Conservation (phyloP, 2,797 vertebrate species). For the Melopsittacus undulatus region DNA sequence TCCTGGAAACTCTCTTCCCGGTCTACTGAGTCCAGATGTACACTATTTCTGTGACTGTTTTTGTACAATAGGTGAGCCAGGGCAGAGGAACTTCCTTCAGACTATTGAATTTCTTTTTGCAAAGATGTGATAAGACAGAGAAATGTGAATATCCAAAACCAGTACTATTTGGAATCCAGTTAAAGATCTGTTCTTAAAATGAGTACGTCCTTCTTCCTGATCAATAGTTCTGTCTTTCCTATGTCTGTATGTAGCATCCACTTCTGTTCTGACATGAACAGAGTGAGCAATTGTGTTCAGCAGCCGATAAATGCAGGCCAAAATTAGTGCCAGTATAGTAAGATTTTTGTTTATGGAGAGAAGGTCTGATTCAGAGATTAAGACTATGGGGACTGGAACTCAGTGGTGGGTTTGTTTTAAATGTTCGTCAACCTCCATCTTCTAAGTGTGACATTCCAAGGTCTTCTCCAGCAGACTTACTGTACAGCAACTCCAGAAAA, state of each 20-base stretch:
- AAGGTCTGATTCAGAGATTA: neutral
- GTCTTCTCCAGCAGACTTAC: neutral
- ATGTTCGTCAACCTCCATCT: neutral
- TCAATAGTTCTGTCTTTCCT: neutral
- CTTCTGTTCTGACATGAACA: neutral
- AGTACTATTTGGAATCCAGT: neutral
- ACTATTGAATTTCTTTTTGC: neutral
- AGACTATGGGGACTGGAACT: neutral
- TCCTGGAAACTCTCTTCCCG: neutral
- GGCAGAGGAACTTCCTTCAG: neutral
- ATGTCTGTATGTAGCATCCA: neutral
- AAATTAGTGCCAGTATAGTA: neutral
- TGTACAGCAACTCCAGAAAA: neutral
- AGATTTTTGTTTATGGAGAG: neutral
- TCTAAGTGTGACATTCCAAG: neutral
- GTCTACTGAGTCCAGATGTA: neutral
- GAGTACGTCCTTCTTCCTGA: neutral
- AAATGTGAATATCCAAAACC: neutral
- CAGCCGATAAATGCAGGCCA: neutral
- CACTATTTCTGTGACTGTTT: neutral
- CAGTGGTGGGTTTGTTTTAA: neutral
- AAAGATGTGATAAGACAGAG: neutral
- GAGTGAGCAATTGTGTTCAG: neutral
- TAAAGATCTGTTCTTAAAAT: neutral
- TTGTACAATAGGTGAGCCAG: neutral